Evolutionary conservation across 2,888 invertebrate species (phyloP).

Genomic region (Vesta saturnalis): DNA sequence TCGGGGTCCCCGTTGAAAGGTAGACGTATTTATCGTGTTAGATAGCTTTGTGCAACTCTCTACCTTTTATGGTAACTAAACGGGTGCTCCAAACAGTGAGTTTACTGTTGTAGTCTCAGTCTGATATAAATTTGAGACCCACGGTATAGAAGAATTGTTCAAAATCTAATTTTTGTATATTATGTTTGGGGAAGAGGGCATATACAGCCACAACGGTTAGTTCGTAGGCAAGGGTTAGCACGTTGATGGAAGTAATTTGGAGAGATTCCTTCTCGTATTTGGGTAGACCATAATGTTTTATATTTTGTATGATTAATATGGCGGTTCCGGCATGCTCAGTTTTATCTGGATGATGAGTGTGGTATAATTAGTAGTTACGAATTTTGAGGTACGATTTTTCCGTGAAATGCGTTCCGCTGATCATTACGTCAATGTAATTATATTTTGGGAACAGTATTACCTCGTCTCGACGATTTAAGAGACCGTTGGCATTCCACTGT

Average conservation of each 20-base stretch:
- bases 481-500: too few species aligned
- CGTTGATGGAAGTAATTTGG: too few species aligned
- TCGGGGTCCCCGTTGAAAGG: not conserved
- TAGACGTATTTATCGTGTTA: not conserved
- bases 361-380: not conserved
- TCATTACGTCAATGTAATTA: too few species aligned
- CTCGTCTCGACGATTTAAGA: too few species aligned
- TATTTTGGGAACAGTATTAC: too few species aligned
- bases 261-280: too few species aligned
- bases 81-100: not conserved
- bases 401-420: conserved; percentile 11
- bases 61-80: not conserved
- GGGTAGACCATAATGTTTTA: too few species aligned
- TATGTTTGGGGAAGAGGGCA: not conserved
- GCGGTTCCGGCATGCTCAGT: too few species aligned
- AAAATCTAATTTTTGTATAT: not conserved
- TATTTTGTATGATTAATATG: too few species aligned
- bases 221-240: too few species aligned
- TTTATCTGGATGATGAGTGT: conserved; percentile 8
- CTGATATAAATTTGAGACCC: too few species aligned
- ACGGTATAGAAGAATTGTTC: not conserved
- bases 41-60: not conserved
- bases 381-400: not conserved
- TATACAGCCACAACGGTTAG: too few species aligned
- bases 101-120: not conserved